Base-by-base conservation (phyloP, 2,113 vertebrate genomes). In the Channa argus region DNA sequence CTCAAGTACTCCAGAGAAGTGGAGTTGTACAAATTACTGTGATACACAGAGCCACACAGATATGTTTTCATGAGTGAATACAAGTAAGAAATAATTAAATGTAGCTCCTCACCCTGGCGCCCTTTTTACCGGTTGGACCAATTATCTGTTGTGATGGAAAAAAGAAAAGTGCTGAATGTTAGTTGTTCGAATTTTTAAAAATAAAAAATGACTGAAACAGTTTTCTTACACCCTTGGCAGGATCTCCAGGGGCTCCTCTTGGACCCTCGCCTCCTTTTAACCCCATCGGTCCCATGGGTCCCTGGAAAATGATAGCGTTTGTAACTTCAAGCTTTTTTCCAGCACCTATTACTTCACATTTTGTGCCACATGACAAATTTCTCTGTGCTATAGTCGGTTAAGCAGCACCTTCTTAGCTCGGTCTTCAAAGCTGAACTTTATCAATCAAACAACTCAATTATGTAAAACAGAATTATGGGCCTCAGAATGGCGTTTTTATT, bases 51-150 rank as follows among this genome's bases (percentile, higher is more conserved):
- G 24, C 24, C 24, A 24, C 24, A 24, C 24, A 24, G 24, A 24
- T 24, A 24, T 24, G 24, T 24, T 24, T 24, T 24, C 24, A 24
- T 24, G 24, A 24, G 24, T 24, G 24, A 24, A 24, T 24, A 24
- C 24, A 24, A 24, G 24, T 24, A 24, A 24, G 24, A 24, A 24
- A 24, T 24, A 24, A 24, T 24, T 24, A 24, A 41, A 41, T 5
- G 4, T 41, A 41, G 6, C 14, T 12, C 79, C 94, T 95, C 92
- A 97, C 96, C 93, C 90, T 93, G 5, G 64, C 60, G 13, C 96
- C 96, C 63, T 97, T 97, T 76, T 94, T 94, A 50, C 96, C 96
- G 34, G 94, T 89, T 67, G 96, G 96, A 15, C 96, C 96, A 52
- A 96, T 84, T 78, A 96, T 89, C 96, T 97, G 87, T 80, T 52